phyloP scores from a whole-genome alignment of 2,888 invertebrate genomes.

The Caenorhabditis sulstoni region DNA sequence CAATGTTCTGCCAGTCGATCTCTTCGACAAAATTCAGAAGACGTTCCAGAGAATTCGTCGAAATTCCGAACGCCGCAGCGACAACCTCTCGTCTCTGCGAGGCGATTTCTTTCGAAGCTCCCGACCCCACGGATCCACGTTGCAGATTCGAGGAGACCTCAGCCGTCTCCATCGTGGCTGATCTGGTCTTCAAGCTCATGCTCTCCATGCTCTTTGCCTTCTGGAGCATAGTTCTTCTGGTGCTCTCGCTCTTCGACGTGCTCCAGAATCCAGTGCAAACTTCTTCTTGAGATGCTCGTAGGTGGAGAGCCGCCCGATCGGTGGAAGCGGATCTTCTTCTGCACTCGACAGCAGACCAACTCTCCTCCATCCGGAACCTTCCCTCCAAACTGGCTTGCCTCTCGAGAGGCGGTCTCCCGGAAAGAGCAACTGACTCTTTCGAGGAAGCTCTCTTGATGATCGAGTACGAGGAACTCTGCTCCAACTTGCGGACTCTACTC shows the following conservation, averaged over 20 bases:
- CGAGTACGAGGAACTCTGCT: conserved; percentile 49
- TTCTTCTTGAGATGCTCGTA: conserved; percentile 54
- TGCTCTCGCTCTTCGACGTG: conserved; percentile 48
- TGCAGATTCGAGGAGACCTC: conserved; percentile 23
- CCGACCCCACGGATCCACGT: neutral
- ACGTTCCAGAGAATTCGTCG: conserved; percentile 43
- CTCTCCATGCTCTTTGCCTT: conserved; percentile 49
- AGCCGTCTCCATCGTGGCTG: conserved; percentile 17
- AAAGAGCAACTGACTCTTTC: conserved; percentile 41
- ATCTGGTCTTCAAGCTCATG: conserved; percentile 38
- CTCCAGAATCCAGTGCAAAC: conserved; percentile 63
- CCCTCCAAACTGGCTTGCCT: conserved; percentile 60
- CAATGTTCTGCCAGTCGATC: conserved; percentile 47
- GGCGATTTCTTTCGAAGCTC: conserved; percentile 26
- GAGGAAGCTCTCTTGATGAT: conserved; percentile 40
- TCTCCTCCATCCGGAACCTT: conserved; percentile 50
- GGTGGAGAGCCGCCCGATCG: conserved; percentile 40
- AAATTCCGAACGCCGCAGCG: conserved; percentile 49
- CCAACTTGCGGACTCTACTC: conserved; percentile 17
- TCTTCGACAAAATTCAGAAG: conserved; percentile 44
- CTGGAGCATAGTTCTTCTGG: conserved; percentile 49
- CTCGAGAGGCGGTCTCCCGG: conserved; percentile 34
- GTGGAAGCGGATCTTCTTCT: conserved; percentile 33
- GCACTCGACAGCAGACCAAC: conserved; percentile 53
- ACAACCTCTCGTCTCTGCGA: conserved; percentile 45